Conservation (phyloP, 2,888 invertebrate genomes). For the Oscheius sp. region DNA sequence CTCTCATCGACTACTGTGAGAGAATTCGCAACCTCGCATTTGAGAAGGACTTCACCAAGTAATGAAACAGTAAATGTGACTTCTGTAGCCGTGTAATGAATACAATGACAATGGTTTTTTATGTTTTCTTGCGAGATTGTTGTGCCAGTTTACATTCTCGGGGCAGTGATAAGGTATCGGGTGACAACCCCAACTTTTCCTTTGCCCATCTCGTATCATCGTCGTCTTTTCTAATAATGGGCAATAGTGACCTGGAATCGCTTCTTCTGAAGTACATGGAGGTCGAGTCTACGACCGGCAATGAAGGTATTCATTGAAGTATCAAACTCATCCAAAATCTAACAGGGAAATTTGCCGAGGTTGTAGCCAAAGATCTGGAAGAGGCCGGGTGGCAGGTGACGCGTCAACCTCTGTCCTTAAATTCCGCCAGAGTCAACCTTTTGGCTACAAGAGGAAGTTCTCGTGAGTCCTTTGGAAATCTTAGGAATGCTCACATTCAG, state of each 20-base stretch:
- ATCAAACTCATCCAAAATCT: background rate
- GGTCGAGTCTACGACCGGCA: conserved; percentile 59
- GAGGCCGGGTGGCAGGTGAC: conserved; percentile 54
- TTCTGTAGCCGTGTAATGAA: too few relatives aligned
- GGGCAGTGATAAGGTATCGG: too few relatives aligned
- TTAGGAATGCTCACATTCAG: background rate
- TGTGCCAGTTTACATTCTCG: too few relatives aligned
- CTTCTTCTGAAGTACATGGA: conserved; percentile 66
- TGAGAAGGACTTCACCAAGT: conserved; percentile 26
- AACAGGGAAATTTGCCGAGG: conserved; percentile 2
- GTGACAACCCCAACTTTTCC: background rate
- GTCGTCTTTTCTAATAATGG: background rate
- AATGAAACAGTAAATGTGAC: background rate
- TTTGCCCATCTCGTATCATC: background rate
- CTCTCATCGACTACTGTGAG: conserved; percentile 23
- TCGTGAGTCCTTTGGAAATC: background rate
- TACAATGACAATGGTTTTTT: too few relatives aligned
- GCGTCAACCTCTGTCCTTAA: conserved; percentile 44
- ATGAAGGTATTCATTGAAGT: conserved; percentile 53
- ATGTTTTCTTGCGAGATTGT: too few relatives aligned
- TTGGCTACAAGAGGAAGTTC: conserved; percentile 48
- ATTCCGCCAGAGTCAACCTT: conserved; percentile 57
- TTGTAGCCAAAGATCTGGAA: conserved; percentile 40
- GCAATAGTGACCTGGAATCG: conserved; percentile 45
- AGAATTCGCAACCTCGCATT: conserved; percentile 13